Conservation (phyloP, 2,797 vertebrate genomes). For the Neoniphon sammara region DNA sequence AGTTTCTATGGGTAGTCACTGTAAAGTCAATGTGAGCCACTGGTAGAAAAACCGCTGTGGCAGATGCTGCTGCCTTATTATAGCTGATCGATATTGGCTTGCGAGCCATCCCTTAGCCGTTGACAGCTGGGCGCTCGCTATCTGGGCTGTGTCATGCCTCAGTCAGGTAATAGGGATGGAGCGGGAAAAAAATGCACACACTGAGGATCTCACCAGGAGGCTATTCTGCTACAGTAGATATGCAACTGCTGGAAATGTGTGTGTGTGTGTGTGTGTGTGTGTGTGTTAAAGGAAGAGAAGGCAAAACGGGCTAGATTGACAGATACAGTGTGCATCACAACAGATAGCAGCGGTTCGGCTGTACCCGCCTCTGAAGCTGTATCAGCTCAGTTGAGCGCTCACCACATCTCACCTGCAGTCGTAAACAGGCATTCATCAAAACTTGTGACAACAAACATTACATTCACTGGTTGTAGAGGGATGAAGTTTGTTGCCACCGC, state of each 20-base stretch:
- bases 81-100: conserved; percentile 74
- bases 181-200: conserved; percentile 14
- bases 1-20: conserved; percentile 16
- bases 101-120: conserved; percentile 58
- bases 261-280: conserved; percentile 13
- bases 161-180: conserved; percentile 65
- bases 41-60: conserved; percentile 55
- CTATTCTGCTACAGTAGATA: conserved; percentile 25
- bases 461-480: not conserved
- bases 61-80: conserved; percentile 75
- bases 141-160: conserved; percentile 72
- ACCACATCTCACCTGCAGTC: conserved; percentile 1
- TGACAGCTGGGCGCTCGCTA: conserved; percentile 68
- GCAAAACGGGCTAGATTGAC: conserved; percentile 46
- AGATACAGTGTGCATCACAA: conserved; percentile 43
- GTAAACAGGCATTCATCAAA: conserved; percentile 25
- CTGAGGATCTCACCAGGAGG: not conserved
- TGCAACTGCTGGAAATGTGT: conserved; percentile 17
- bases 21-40: conserved; percentile 35
- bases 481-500: not conserved
- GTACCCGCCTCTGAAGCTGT: conserved; percentile 44
- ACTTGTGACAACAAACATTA: not conserved
- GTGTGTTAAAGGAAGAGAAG: not conserved
- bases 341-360: conserved; percentile 31
- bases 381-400: conserved; percentile 6